Conservation (phyloP, 1,140 invertebrate genomes). For the Rhynchophorus ferrugineus region DNA sequence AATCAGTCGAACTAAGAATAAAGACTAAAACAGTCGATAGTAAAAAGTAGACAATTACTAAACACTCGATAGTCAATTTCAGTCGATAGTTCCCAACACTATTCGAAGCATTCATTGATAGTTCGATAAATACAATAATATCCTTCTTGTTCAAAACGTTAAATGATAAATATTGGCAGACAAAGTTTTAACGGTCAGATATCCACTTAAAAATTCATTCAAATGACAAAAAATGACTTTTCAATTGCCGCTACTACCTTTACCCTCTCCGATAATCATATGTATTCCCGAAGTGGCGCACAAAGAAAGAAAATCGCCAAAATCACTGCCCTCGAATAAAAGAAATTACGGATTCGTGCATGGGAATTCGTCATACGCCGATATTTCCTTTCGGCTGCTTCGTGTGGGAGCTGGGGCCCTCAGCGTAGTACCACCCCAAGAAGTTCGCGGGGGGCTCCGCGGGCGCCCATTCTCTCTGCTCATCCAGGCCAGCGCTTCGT, state of each 20-base stretch:
- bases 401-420: conserved; percentile 33
- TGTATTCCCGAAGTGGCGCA: too few relatives aligned
- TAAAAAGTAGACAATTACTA: too few relatives aligned
- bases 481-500: conserved; percentile 21
- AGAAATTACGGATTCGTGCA: conserved; percentile 14
- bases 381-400: conserved; percentile 29
- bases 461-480: conserved; percentile 26
- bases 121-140: too few relatives aligned
- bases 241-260: not conserved
- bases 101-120: too few relatives aligned
- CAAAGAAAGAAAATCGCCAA: conserved; percentile 9
- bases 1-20: too few relatives aligned
- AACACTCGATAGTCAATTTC: too few relatives aligned
- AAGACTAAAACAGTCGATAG: too few relatives aligned
- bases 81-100: too few relatives aligned
- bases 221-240: not conserved
- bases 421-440: conserved; percentile 19
- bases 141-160: too few relatives aligned
- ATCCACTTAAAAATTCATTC: not conserved
- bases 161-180: too few relatives aligned
- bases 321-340: conserved; percentile 21
- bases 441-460: conserved; percentile 11
- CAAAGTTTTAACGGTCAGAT: not conserved
- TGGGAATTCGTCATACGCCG: conserved; percentile 25
- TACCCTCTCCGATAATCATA: too few relatives aligned